Base-by-base conservation (phyloP, 2,888 invertebrate genomes). In the Tupiocoris notatus region DNA sequence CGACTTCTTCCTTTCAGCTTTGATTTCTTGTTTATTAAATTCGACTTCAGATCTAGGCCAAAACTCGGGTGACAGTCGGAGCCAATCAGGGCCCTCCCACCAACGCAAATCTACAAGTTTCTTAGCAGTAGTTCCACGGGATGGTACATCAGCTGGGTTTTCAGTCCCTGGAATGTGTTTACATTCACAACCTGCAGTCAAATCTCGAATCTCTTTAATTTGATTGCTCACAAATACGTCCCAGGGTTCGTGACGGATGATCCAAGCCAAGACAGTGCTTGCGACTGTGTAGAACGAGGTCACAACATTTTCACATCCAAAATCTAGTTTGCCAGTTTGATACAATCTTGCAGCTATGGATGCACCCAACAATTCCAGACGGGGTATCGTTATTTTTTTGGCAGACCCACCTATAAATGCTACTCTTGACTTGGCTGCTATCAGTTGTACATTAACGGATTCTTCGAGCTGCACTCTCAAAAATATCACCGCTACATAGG, bases 21-120 rank as follows among this genome's bases (percentile, higher is more conserved):
- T 3, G 6, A 59, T 59, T 6, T 59, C 59, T 9, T n/a, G 3
- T n/a, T 59, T n/a, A n/a, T 59, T 59, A 6, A n/a, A 59, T 59
- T 17, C 59, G n/a, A 18, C 59, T 1, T 71, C 25, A 58, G 9
- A n/a, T 12, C 16, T 12, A 25, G 82, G 81, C 81, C 82, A 82
- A 12, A 77, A 9, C 21, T 79, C 75, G 21, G 75, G 57, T 7
- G 75, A 9, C 39, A 61, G 24, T 64, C 67, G 75, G n/a, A 83
- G 76, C 82, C 82, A 83, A 3, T 63, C 18, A 16, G 82, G 82
- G 12, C 82, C 82, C 78, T 80, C 79, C 83, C 82, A 83, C 83
- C 83, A 83, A 79, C 75, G 67, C 7, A 80, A 80, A 25, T 81
- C 76, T 9, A 81, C 2, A 1, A 83, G 78, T 22, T 81, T 76